Evolutionary conservation across 2,888 invertebrate species (phyloP), one percentile per base, ranked within the genome.

Genomic region (Cephus pygmeus): DNA sequence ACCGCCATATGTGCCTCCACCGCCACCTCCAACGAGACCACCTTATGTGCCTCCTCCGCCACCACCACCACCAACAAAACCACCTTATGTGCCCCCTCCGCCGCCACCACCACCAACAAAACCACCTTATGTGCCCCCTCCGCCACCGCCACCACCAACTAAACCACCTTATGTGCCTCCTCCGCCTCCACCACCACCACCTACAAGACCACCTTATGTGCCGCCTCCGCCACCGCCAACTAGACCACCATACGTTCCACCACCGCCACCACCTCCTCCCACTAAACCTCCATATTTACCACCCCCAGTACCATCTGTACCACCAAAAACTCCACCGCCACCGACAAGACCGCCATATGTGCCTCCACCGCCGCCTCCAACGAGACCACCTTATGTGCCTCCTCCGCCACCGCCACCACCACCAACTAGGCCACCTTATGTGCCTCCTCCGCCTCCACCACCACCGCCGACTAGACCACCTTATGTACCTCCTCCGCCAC

Each of bases 251-350:
- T 76, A 75, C 12, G 69, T 34, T 23, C 69, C 75, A 15, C 69
- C 33, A 30, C 69, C 77, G 79, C 12, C 56, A 75, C 71, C 87
- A 82, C 12, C 34, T 30, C 75, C 81, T 0, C 85, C 83, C 79
- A 80, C 30, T 79, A 83, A 73, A 77, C 12, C 89, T 78, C 68
- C 88, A 12, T 73, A 85, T 69, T 12, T 69, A 4, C 40, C 34
- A 23, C 23, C 34, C 31, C 73, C 76, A 6, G 85, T 83, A 34
- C 82, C 83, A 31, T 40, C 15, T 35, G 69, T 56, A 69, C 82
- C 33, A 33, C 33, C 33, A 33, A 33, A 33, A 33, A 33, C 33
- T 2, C 71, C 79, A 9, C 86, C 83, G 11, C 69, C 34, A n/a
- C 74, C 56, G 15, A 36, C 76, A 30, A 75, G 74, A 75, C 77